Evolutionary conservation across 2,888 invertebrate genomes (phyloP).

Genomic region (Ectemnius cavifrons): DNA sequence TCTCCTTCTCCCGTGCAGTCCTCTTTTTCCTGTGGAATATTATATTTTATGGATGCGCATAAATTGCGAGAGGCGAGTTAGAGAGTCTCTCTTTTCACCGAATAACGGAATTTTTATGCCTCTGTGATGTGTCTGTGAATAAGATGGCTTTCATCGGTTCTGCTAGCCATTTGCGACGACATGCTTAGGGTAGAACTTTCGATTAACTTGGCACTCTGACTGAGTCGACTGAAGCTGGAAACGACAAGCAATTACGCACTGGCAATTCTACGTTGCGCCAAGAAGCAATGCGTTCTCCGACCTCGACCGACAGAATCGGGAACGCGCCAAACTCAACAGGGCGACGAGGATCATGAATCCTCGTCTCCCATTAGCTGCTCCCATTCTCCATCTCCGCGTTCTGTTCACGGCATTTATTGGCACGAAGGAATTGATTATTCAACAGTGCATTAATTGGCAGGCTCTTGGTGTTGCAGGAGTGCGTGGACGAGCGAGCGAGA

Average conservation of each 20-base stretch:
- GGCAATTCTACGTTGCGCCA: background rate
- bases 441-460: constrained; percentile 15
- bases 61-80: background rate
- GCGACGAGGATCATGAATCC: background rate
- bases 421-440: background rate
- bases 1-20: no score
- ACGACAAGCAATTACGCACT: constrained; percentile 5
- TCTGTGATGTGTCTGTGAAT: background rate
- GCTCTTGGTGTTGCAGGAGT: constrained; percentile 33
- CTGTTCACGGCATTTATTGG: background rate
- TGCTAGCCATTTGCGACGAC: background rate
- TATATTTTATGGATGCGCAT: background rate
- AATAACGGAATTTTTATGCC: background rate
- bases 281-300: constrained; percentile 30
- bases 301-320: constrained; percentile 11
- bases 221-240: background rate
- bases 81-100: background rate
- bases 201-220: background rate
- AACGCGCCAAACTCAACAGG: constrained; percentile 12
- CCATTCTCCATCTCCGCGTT: background rate
- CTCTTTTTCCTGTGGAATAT: background rate
- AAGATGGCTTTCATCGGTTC: background rate
- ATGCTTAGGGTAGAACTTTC: background rate
- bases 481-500: constrained; percentile 11
- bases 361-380: background rate